Percentiles rank a stretch among this genome's conserved stretches.
Conservation (phyloP, 2,888 invertebrate species). For the Neelides folsomi region DNA sequence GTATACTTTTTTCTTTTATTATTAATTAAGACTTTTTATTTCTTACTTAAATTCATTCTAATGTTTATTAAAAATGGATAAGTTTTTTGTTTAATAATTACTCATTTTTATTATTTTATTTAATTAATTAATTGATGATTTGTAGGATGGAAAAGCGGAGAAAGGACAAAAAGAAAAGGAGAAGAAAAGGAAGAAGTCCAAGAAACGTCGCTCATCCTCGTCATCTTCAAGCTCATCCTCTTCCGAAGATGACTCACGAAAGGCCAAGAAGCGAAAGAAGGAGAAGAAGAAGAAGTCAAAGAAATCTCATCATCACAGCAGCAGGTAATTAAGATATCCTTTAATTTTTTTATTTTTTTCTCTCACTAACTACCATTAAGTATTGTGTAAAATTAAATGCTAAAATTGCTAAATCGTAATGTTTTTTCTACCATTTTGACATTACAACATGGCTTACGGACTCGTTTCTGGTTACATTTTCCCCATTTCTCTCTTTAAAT, state of each 20-base stretch:
- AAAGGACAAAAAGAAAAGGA: conserved; percentile 12
- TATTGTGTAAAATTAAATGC: background rate
- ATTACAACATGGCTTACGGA: no score
- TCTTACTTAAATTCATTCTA: background rate
- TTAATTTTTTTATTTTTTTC: background rate
- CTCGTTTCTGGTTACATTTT: no score
- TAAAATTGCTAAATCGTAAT: background rate
- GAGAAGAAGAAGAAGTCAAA: conserved; percentile 30
- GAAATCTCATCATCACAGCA: conserved; percentile 24
- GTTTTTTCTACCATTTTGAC: background rate
- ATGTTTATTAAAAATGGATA: background rate
- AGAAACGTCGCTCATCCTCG: conserved; percentile 23
- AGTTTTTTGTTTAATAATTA: background rate
- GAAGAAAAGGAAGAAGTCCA: conserved; percentile 25
- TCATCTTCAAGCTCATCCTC: conserved; percentile 23
- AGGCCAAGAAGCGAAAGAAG: conserved; percentile 25
- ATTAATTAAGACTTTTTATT: background rate
- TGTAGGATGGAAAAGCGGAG: background rate
- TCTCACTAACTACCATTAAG: background rate
- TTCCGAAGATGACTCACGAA: conserved; percentile 24
- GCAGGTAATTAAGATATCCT: conserved; percentile 22
- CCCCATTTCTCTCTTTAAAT: no score
- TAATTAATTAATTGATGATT: background rate
- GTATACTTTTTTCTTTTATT: background rate
- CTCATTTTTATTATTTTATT: background rate